Evolutionary conservation across 2,888 invertebrate species (phyloP).

Genomic region (Nesidiocoris tenuis): DNA sequence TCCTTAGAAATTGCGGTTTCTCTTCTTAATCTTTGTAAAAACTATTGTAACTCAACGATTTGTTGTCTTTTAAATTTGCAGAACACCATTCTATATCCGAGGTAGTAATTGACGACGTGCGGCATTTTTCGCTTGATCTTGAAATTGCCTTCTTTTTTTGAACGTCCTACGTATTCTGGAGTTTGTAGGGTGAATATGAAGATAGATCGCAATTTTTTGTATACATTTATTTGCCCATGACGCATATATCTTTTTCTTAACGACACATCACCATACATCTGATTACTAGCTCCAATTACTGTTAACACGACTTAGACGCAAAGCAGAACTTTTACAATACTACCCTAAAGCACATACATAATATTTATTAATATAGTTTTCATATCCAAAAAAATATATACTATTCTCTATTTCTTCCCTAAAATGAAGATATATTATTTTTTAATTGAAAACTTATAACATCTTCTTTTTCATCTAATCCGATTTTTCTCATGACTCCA

Average conservation of each 20-base stretch:
- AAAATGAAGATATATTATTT: constrained; percentile 7
- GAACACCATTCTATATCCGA: too few species aligned
- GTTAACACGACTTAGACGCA: constrained; percentile 34
- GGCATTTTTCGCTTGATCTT: too few species aligned
- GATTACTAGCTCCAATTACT: background rate
- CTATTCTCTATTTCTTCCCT: constrained; percentile 34
- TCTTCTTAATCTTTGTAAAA: too few species aligned
- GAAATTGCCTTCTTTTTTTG: too few species aligned
- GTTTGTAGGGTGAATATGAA: too few species aligned
- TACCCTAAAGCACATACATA: constrained; percentile 39
- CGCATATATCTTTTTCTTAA: constrained; percentile 9
- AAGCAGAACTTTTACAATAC: constrained; percentile 38
- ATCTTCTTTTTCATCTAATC: constrained; percentile 20
- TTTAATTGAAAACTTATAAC: constrained; percentile 35
- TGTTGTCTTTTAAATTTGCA: too few species aligned
- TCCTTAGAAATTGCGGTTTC: too few species aligned
- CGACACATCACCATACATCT: constrained; percentile 19
- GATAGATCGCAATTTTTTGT: background rate
- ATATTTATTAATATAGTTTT: constrained; percentile 16
- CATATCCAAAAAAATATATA: constrained; percentile 40
- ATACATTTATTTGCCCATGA: constrained; percentile 31
- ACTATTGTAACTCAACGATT: too few species aligned
- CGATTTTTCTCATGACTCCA: constrained; percentile 20
- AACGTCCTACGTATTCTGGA: too few species aligned
- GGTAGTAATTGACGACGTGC: too few species aligned